Evolutionary conservation across 1,140 invertebrate species (phyloP).

Genomic region (Heliconius melpomene): DNA sequence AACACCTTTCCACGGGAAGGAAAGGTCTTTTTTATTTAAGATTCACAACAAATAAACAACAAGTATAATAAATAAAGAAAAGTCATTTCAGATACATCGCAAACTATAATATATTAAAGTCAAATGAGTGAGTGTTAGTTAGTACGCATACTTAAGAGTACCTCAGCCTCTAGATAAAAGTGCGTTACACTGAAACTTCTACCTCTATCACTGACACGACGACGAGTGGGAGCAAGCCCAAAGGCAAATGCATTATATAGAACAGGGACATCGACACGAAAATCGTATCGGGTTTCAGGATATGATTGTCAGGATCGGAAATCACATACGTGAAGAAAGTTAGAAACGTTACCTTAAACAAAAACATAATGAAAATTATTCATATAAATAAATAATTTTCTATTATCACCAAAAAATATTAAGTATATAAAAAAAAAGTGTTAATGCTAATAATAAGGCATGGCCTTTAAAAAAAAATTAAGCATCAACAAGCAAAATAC

Average conservation of each 20-base stretch:
- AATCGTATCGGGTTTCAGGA: slow-evolving; percentile 88
- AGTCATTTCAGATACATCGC: neutral
- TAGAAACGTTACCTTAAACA: slow-evolving; percentile 86
- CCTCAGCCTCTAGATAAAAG: slow-evolving; percentile 58
- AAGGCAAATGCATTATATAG: slow-evolving; percentile 91
- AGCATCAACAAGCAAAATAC: neutral
- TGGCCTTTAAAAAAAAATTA: neutral
- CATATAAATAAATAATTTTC: neutral
- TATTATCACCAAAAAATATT: neutral
- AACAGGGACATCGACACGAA: slow-evolving; percentile 95
- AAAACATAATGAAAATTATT: slow-evolving; percentile 41
- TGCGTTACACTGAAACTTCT: slow-evolving; percentile 56
- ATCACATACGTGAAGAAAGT: slow-evolving; percentile 94
- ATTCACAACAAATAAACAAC: neutral
- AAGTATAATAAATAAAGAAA: neutral
- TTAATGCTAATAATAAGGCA: neutral
- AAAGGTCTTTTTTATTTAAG: neutral
- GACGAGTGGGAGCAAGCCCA: slow-evolving; percentile 86
- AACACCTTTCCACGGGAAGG: too few relatives aligned
- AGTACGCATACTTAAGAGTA: slow-evolving; percentile 51
- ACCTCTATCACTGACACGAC: slow-evolving; percentile 87
- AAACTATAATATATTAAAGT: slow-evolving; percentile 1
- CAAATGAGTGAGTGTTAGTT: slow-evolving; percentile 45
- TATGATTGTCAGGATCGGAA: slow-evolving; percentile 81
- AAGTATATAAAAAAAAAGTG: neutral